phyloP scores from a whole-genome alignment of 2,113 vertebrate genomes.

The Theristicus caerulescens region DNA sequence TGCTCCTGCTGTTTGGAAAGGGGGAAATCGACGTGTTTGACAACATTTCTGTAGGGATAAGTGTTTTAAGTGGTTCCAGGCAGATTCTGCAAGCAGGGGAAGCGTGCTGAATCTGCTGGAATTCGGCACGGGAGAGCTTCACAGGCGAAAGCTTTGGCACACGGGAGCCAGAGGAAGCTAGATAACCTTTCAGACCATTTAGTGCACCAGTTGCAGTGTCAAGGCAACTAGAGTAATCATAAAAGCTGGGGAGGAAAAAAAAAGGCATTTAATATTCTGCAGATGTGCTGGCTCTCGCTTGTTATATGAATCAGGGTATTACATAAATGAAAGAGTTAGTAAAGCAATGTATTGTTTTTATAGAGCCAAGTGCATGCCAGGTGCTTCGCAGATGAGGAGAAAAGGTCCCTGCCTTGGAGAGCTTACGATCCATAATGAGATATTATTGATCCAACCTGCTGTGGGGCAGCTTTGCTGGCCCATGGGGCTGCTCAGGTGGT shows the following conservation, averaged over 20 bases:
- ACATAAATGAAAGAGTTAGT: not conserved
- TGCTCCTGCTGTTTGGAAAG: not conserved
- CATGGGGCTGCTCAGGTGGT: not conserved
- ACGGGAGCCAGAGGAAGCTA: not conserved
- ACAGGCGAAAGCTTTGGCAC: not conserved
- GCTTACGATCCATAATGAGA: not conserved
- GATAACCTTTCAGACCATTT: not conserved
- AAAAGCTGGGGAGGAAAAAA: not conserved
- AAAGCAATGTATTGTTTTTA: not conserved
- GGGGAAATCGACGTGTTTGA: not conserved
- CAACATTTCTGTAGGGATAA: not conserved
- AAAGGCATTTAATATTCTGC: not conserved
- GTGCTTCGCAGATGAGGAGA: not conserved
- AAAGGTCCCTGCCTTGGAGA: not conserved
- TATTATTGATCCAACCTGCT: not conserved
- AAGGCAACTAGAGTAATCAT: not conserved
- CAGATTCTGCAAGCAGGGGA: not conserved
- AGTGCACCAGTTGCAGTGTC: not conserved
- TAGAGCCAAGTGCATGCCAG: not conserved
- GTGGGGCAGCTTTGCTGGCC: not conserved
- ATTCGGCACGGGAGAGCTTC: not conserved
- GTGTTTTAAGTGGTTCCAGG: not conserved
- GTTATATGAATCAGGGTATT: not conserved
- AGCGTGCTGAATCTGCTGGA: not conserved
- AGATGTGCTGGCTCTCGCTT: conserved; percentile 33